These are phyloP conservation scores for Cherax destructor DNA, from an alignment of 1,140 invertebrate genomes.

Conservation along the genomic window DNA sequence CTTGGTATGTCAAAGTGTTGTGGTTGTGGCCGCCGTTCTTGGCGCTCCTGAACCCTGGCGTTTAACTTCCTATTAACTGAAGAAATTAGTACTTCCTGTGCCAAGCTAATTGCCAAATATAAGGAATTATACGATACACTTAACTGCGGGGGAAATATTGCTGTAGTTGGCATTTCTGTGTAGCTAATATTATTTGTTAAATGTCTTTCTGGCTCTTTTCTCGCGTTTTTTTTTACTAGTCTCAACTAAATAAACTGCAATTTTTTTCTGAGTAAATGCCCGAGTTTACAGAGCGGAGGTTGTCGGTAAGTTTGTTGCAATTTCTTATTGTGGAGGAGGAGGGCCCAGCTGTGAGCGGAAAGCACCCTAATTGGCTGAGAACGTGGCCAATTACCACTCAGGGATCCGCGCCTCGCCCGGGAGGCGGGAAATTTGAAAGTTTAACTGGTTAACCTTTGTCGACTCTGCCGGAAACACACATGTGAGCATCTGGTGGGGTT, in stretches of 20 bases:
- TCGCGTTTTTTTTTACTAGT: not conserved
- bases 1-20: not conserved
- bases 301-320: conserved; percentile 31
- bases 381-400: conserved; percentile 63
- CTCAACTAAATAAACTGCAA: conserved; percentile 27
- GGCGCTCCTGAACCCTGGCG: not conserved
- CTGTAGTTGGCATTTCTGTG: not conserved
- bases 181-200: conserved; percentile 15
- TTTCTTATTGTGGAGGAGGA: conserved; percentile 37
- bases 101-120: conserved; percentile 13
- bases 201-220: not conserved
- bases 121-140: conserved; percentile 4
- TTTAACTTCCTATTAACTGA: not conserved
- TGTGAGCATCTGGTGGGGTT: conserved; percentile 5
- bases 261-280: conserved; percentile 16
- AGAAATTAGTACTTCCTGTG: not conserved
- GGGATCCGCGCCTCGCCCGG: conserved; percentile 43
- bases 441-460: conserved; percentile 48
- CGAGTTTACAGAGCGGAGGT: conserved; percentile 13
- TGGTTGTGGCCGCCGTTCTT: not conserved
- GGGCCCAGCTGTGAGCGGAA: conserved; percentile 58
- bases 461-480: conserved; percentile 8
- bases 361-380: conserved; percentile 64
- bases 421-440: conserved; percentile 59
- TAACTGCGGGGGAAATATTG: not conserved